A percentile compares a stretch with the other conserved stretches of the same genome.
Evolutionary conservation across 1,140 invertebrate genomes (phyloP).

Genomic region (Patella vulgata): DNA sequence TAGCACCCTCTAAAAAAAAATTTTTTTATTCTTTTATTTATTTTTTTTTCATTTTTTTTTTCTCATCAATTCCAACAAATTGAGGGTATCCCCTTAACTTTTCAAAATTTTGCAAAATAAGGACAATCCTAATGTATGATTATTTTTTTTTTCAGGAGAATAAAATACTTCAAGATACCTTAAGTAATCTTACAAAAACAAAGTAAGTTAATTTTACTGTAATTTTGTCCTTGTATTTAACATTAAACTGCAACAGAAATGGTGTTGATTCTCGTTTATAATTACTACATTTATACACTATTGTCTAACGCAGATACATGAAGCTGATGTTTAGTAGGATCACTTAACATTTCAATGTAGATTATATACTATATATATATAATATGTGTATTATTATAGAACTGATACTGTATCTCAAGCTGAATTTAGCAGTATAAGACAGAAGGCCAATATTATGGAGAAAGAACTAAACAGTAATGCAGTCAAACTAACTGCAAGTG

Average conservation of each 20-base stretch:
- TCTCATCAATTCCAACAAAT: too few species aligned
- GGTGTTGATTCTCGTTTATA: background rate
- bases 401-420: slow-evolving; percentile 40
- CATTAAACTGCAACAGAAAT: background rate
- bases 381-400: slow-evolving; percentile 34
- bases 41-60: too few species aligned
- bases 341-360: too few species aligned
- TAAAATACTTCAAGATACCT: slow-evolving; percentile 46
- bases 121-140: too few species aligned
- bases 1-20: too few species aligned
- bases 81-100: too few species aligned
- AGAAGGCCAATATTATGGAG: slow-evolving; percentile 57
- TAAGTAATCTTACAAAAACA: slow-evolving; percentile 24
- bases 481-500: slow-evolving; percentile 45
- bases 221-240: background rate
- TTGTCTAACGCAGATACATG: too few species aligned
- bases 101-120: too few species aligned
- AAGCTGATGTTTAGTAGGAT: too few species aligned
- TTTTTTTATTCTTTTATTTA: too few species aligned
- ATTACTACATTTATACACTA: too few species aligned
- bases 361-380: too few species aligned
- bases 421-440: slow-evolving; percentile 50
- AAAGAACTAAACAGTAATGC: slow-evolving; percentile 55
- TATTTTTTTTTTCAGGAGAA: slow-evolving; percentile 44
- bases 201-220: slow-evolving; percentile 43